These are phyloP conservation scores for Strongylocentrotus purpuratus DNA, from an alignment of 35 echinoderm and acorn worm species.

Conservation along the genomic window DNA sequence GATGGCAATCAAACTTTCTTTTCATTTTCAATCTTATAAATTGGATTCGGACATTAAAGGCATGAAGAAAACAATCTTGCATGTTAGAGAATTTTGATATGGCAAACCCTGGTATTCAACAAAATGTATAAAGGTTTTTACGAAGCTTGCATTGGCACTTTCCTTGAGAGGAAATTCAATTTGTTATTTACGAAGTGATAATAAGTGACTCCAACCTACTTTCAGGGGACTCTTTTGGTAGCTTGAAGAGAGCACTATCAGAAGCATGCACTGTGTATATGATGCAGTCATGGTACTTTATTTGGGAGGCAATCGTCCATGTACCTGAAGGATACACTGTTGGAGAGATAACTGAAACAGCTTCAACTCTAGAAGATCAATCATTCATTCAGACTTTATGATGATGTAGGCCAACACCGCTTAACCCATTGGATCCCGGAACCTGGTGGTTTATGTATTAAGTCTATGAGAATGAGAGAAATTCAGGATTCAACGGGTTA, in stretches of 20 bases:
- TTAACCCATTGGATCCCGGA: too few species aligned
- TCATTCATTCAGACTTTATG: too few species aligned
- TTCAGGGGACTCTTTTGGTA: background rate
- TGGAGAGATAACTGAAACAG: background rate
- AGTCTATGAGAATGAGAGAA: too few species aligned
- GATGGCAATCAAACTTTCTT: too few species aligned
- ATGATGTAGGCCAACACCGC: too few species aligned
- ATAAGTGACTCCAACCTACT: background rate
- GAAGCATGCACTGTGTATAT: background rate
- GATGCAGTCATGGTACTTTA: background rate
- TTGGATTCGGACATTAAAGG: background rate
- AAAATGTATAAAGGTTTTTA: background rate
- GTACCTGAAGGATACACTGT: background rate
- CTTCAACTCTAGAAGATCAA: too few species aligned
- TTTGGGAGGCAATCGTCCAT: background rate
- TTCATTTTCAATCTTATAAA: background rate
- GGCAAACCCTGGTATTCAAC: background rate
- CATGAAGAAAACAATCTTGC: background rate
- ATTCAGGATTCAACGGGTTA: too few species aligned
- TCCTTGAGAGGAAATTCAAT: background rate
- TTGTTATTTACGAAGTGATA: background rate
- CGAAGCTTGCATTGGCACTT: background rate
- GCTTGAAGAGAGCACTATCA: background rate
- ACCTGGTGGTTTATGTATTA: too few species aligned
- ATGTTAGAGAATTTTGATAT: background rate